These are phyloP conservation scores for Turritopsis dohrnii DNA, from an alignment of 30 jellyfish, hydroid and myxozoan genomes.

Conservation along the genomic window DNA sequence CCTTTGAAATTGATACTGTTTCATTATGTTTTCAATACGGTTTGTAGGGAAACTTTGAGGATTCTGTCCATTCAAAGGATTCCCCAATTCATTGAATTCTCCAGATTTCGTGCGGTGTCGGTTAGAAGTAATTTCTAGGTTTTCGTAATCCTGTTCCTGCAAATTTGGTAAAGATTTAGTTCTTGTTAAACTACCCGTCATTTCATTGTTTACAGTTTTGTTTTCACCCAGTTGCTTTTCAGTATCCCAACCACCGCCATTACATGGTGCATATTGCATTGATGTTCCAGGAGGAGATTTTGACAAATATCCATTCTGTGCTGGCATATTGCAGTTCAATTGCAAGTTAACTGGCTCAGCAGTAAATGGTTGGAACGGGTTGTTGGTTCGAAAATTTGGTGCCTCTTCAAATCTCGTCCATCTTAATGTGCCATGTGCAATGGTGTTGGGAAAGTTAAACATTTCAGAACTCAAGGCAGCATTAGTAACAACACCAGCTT, in stretches of 20 bases:
- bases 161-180: conserved; percentile 59
- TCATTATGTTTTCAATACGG: conserved; percentile 73
- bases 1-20: conserved; percentile 68
- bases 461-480: neutral
- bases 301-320: neutral
- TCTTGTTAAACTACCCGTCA: conserved; percentile 12
- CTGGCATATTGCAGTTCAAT: neutral
- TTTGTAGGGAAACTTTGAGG: conserved; percentile 50
- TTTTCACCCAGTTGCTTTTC: neutral
- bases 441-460: neutral
- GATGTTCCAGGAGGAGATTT: neutral
- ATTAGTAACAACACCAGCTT: neutral
- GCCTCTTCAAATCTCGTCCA: conserved; percentile 5
- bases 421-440: conserved; percentile 8
- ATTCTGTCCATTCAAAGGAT: neutral
- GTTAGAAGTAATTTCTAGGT: neutral
- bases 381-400: neutral
- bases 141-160: conserved; percentile 15
- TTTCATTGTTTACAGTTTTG: neutral
- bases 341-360: neutral
- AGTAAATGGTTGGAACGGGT: neutral
- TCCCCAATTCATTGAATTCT: neutral
- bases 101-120: neutral
- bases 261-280: neutral
- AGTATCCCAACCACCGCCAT: neutral